Evolutionary conservation across 2,797 vertebrate genomes (phyloP), one percentile per base, ranked within the genome.

Genomic region (Thaleichthys pacificus): DNA sequence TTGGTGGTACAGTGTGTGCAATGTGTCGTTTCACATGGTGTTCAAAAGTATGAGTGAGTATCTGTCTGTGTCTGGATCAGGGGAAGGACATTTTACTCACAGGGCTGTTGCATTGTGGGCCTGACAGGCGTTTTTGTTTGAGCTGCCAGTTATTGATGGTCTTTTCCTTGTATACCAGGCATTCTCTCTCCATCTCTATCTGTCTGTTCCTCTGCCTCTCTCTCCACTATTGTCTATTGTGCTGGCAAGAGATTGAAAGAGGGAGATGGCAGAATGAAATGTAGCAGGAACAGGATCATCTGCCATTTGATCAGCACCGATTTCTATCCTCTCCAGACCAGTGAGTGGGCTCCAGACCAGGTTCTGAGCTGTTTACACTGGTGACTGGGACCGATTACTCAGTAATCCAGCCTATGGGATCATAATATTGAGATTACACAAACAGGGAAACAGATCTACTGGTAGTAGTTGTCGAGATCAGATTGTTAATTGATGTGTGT

Each of bases 101-200:
- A 42, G 61, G 70, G 68, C 8, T 66, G 72, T 47, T 62, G 70
- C 28, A 32, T 68, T 56, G 66, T 68, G 66, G 49, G 19, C 19
- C 72, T 80, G 49, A 22, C 56, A 77, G 80, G 73, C 62, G 68
- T 77, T 80, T 32, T 57, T 68, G 26, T 83, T 89, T 85, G 73
- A 86, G 82, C 67, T 70, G 66, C 47, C 71, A 68, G 65, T 77
- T 85, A 87, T 86, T 89, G 87, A 89, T 85, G 80, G 82, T 76
- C 75, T 84, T 69, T 77, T 0, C 15, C 66, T 66, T 42, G 38
- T 42, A 12, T 54, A n/a, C 51, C 51, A 17, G 51, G 14, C 51
- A 17, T 17, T 54, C 51, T 54, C 15, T 54, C 51, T 54, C 51
- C 19, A 7, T 54, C 17, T 54, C 51, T 54, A n/a, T 54, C 51